These are phyloP conservation scores for Busseola fusca DNA, from an alignment of 2,888 invertebrate genomes.

Conservation along the genomic window DNA sequence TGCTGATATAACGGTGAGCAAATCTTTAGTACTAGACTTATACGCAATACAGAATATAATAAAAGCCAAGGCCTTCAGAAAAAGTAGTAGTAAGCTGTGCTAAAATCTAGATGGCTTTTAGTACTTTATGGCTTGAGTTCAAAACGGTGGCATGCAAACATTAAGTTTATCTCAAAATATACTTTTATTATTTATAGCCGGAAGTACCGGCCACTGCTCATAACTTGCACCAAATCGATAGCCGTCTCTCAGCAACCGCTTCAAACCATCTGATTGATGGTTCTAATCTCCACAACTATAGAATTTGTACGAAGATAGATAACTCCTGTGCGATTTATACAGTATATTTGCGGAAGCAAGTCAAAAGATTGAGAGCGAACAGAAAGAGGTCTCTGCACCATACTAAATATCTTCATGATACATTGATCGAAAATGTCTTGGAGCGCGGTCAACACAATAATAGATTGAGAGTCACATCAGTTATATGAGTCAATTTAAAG, in stretches of 20 bases:
- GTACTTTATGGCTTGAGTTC: constrained; percentile 7
- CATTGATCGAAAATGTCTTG: constrained; percentile 30
- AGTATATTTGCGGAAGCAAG: constrained; percentile 61
- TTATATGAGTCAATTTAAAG: constrained; percentile 79
- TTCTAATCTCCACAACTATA: constrained; percentile 80
- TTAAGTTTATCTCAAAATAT: constrained; percentile 8
- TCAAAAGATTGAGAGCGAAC: constrained; percentile 40
- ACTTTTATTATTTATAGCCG: constrained; percentile 17
- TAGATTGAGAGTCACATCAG: constrained; percentile 64
- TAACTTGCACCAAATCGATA: constrained; percentile 66
- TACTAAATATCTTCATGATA: constrained; percentile 10
- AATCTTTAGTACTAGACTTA: constrained; percentile 20
- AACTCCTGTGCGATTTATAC: constrained; percentile 63
- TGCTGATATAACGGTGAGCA: constrained; percentile 25
- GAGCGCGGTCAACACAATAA: constrained; percentile 45
- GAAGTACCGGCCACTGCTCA: constrained; percentile 45
- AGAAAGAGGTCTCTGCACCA: constrained; percentile 12
- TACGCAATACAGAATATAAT: constrained; percentile 15
- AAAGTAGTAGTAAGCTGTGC: constrained; percentile 8
- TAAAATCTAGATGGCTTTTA: constrained; percentile 28
- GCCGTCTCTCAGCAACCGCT: constrained; percentile 73
- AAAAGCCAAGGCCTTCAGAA: constrained; percentile 15
- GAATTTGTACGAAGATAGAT: constrained; percentile 76
- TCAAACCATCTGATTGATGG: constrained; percentile 80
- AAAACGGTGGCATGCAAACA: neutral